These are phyloP conservation scores for Pteropus rufus DNA, from an alignment of 2,797 vertebrate genomes.

Conservation along the genomic window DNA sequence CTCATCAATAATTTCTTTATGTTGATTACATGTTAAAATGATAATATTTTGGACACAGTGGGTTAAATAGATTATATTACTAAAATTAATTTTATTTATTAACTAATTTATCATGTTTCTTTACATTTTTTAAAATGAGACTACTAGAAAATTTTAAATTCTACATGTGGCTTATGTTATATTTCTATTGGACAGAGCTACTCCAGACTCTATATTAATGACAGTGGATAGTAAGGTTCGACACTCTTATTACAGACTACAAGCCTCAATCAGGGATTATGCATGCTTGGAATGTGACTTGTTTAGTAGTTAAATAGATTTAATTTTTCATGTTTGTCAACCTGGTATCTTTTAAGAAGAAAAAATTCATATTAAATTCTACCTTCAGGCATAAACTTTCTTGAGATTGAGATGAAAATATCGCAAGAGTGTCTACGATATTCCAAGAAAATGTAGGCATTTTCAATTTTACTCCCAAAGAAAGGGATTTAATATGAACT, in stretches of 20 bases:
- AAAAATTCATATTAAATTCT: background rate
- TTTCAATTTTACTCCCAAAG: background rate
- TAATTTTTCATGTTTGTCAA: background rate
- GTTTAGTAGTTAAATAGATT: background rate
- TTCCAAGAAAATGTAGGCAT: background rate
- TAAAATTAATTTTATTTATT: background rate
- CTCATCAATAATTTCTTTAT: background rate
- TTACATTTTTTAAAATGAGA: background rate
- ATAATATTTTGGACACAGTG: background rate
- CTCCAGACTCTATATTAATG: background rate
- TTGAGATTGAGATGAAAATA: background rate
- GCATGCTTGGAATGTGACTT: background rate
- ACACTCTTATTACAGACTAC: background rate
- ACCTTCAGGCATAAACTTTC: background rate
- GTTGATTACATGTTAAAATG: background rate
- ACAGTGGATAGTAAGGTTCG: background rate
- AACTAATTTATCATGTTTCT: background rate
- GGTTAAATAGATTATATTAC: background rate
- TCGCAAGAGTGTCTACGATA: background rate
- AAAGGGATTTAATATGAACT: background rate
- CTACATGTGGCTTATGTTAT: background rate
- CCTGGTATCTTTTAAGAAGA: background rate
- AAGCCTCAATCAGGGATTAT: background rate
- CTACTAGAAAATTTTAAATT: background rate
- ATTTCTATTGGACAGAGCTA: background rate